phyloP scores from a whole-genome alignment of 2,113 vertebrate species.

The Sardina pilchardus region DNA sequence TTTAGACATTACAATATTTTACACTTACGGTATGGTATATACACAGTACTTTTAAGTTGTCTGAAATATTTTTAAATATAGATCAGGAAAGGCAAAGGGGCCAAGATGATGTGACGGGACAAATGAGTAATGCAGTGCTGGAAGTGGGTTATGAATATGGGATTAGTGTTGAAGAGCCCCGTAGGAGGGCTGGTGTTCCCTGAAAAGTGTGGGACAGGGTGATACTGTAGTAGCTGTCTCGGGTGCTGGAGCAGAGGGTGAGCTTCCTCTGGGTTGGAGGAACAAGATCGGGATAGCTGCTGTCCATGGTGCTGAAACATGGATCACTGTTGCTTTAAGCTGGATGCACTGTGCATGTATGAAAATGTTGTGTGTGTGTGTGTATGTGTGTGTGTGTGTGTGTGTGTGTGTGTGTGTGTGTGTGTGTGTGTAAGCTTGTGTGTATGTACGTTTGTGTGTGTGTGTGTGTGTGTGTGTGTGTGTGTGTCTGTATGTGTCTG shows the following conservation, averaged over 20 bases:
- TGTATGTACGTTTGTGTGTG: no score
- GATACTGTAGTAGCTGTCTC: neutral
- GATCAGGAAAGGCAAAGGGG: neutral
- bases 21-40: no score
- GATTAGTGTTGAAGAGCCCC: no score
- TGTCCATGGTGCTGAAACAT: neutral
- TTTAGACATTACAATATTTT: neutral
- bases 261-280: neutral
- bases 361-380: neutral
- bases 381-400: neutral
- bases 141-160: no score
- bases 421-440: slow-evolving; percentile 9
- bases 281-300: neutral
- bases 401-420: neutral
- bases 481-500: neutral
- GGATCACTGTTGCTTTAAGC: neutral
- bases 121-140: no score
- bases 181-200: no score
- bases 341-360: neutral
- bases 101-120: neutral
- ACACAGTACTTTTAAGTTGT: neutral
- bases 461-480: neutral
- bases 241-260: neutral
- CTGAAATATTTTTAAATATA: neutral
- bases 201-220: no score